Evolutionary conservation across 2,797 vertebrate genomes (phyloP), one percentile per base, ranked within the genome.

Genomic region (Helarctos malayanus): DNA sequence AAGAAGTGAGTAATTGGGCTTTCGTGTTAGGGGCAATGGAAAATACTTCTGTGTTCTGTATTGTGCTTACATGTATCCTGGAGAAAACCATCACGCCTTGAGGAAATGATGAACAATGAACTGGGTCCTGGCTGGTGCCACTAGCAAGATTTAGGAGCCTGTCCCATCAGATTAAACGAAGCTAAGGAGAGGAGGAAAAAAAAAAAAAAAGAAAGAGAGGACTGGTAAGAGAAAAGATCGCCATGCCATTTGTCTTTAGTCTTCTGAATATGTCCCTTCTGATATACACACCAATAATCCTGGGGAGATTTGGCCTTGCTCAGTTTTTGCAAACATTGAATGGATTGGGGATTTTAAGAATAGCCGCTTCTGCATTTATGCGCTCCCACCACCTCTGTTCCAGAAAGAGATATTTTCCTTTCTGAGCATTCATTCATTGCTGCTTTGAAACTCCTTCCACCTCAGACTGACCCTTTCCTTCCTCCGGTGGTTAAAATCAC

Each of bases 101-200:
- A 52, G 35, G 76, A 95, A 95, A 92, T 71, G 71, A 41, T 52
- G 23, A 35, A 27, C 87, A 87, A 10, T 85, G 76, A 78, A 45
- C 19, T 78, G 71, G 13, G 41, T 80, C 29, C 35, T 63, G 45
- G 29, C 41, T 49, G 47, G 65, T 65, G 29, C 23, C 19, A 23
- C 49, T n/a, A 71, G 65, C 7, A 41, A 78, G 19, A 76, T 7
- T 87, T 81, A 57, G 32, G 15, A 78, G 16, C 13, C 49, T 16
- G 68, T 73, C 59, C 19, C 75, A 2, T 85, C 61, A 14, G 35
- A 45, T 13, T 65, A 86, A 92, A 57, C 3, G 41, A 80, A 12
- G 49, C 18, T 65, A 59, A 57, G 11, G 71, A n/a, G 0, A 41
- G 9, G 18, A 18, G 8, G 9, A 1, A 1, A 3, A 6, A 3